Evolutionary conservation across 2,888 invertebrate genomes (phyloP).

Genomic region (Pycnomerus fuliginosus): DNA sequence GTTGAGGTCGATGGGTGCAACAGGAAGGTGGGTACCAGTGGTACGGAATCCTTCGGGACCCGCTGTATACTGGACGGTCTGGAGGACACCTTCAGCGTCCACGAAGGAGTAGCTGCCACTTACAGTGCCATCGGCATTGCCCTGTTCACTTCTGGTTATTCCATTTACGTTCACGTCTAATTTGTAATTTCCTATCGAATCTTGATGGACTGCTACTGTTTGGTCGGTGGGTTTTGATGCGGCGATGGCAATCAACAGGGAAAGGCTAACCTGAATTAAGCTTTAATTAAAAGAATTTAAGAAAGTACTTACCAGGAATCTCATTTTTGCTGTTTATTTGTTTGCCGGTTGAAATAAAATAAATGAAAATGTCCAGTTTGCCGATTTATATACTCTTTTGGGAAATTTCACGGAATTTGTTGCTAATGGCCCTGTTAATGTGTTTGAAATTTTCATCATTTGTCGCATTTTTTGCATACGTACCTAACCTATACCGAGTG

Average conservation of each 20-base stretch:
- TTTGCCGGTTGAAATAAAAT: no score
- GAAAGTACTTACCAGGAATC: constrained; percentile 11
- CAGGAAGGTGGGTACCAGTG: constrained; percentile 25
- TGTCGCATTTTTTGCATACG: no score
- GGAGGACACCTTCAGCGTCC: constrained; percentile 22
- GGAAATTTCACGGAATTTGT: no score
- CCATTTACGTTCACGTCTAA: constrained; percentile 20
- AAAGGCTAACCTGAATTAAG: constrained; percentile 8
- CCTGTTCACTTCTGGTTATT: constrained; percentile 24
- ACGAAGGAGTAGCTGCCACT: constrained; percentile 30
- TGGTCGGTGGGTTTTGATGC: constrained; percentile 10
- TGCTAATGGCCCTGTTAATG: no score
- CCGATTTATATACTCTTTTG: no score
- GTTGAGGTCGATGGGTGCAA: constrained; percentile 24
- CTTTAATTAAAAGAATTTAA: constrained; percentile 1
- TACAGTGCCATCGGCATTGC: constrained; percentile 30
- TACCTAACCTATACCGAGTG: no score
- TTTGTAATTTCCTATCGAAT: constrained; percentile 30
- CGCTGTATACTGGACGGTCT: constrained; percentile 27
- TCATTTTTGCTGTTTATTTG: constrained; percentile 17
- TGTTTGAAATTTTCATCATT: no score
- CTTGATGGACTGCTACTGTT: constrained; percentile 28
- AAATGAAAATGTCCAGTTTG: no score
- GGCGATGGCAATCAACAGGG: constrained; percentile 5
- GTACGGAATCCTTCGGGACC: constrained; percentile 31